Conservation (phyloP, 2,113 vertebrate species). For the Ageneiosus marmoratus region DNA sequence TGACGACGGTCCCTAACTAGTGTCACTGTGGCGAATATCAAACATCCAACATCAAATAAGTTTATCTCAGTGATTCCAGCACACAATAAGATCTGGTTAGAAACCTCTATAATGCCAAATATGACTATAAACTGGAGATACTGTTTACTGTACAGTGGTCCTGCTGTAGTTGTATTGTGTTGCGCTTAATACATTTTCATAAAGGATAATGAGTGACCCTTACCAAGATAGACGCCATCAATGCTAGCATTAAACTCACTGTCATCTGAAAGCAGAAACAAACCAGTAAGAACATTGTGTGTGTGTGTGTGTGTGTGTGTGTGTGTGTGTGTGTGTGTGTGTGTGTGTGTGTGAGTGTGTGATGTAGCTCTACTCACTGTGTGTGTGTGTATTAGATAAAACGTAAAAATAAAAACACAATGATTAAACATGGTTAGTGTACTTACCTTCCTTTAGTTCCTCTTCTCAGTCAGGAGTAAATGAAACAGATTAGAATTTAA, state of each 20-base stretch:
- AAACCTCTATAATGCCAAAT: not conserved
- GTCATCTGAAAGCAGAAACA: slow-evolving; percentile 73
- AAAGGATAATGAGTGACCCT: slow-evolving; percentile 26
- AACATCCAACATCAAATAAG: not conserved
- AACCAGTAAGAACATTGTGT: not conserved
- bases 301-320: no score
- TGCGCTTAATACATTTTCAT: not conserved
- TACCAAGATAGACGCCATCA: slow-evolving; percentile 85
- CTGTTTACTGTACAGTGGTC: not conserved
- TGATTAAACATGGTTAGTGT: not conserved
- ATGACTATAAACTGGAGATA: not conserved
- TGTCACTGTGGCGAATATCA: not conserved
- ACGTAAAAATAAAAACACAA: not conserved
- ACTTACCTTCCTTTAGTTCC: slow-evolving; percentile 88
- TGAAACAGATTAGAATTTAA: not conserved
- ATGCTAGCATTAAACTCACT: slow-evolving; percentile 81
- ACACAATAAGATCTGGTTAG: not conserved
- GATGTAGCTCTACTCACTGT: no score
- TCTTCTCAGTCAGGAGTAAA: slow-evolving; percentile 68
- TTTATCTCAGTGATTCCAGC: no score
- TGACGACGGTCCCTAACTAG: not conserved
- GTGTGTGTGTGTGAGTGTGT: no score
- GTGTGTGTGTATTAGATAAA: not conserved
- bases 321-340: no score
- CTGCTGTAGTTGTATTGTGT: not conserved